Evolutionary conservation across 1,140 invertebrate species (phyloP).

Genomic region (Cecropterus lyciades): DNA sequence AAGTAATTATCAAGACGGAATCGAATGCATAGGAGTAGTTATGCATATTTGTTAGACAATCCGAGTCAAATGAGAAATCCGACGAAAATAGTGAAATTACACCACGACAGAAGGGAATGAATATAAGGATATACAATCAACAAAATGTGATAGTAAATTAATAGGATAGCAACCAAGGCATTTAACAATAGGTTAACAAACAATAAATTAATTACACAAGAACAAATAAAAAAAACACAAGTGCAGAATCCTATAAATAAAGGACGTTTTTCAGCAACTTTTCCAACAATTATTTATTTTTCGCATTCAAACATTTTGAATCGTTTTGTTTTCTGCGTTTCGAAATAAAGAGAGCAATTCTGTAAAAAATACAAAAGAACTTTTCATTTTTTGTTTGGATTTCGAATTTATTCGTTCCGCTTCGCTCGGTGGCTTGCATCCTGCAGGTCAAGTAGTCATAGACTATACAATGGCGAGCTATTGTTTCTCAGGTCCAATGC

Average conservation of each 20-base stretch:
- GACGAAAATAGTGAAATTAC: too few species aligned
- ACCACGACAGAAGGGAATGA: too few species aligned
- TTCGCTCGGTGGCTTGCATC: constrained; percentile 26
- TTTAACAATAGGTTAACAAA: too few species aligned
- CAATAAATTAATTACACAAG: too few species aligned
- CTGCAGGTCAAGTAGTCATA: constrained; percentile 32
- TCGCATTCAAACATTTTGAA: constrained; percentile 18
- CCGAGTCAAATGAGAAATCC: too few species aligned
- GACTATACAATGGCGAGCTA: constrained; percentile 26
- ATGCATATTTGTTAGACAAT: too few species aligned
- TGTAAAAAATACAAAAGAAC: constrained; percentile 24
- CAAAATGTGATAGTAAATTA: too few species aligned
- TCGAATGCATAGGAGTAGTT: too few species aligned
- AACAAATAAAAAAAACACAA: constrained; percentile 8
- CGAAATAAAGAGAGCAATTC: constrained; percentile 5
- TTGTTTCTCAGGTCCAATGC: constrained; percentile 21
- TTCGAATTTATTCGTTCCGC: constrained; percentile 35
- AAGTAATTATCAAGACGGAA: too few species aligned
- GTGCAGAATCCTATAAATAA: not conserved
- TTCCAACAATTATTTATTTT: constrained; percentile 6
- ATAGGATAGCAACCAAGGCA: too few species aligned
- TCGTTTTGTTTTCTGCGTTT: constrained; percentile 4
- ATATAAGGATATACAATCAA: too few species aligned
- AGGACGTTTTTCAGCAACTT: not conserved
- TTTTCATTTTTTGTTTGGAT: constrained; percentile 24